Evolutionary conservation across 2,888 invertebrate genomes (phyloP), one percentile per base, ranked within the genome.

Genomic region (Cephus nigrinus): DNA sequence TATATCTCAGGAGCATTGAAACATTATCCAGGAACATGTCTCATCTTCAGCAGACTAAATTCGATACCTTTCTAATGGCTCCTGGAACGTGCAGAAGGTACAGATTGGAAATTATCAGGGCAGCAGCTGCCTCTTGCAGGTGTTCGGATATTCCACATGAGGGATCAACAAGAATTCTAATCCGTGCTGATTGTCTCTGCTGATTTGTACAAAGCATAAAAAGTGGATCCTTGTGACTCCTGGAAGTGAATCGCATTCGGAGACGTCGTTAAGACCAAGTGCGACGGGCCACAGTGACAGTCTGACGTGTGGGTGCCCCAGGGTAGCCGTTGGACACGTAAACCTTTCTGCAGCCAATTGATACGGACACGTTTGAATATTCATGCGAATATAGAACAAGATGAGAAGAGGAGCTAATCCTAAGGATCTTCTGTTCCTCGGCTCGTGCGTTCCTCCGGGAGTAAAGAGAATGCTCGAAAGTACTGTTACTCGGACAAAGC

Each of bases 401-500:
- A 75, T 3, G 23, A 72, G 74, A 40, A 73, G 74, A 74, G 36
- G 31, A n/a, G 23, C 74, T 30, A 36, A 68, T 68, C 68, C 34
- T 68, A 75, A 75, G 34, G 69, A 30, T 75, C 68, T 68, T 34
- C 15, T 33, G 75, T 74, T 40, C n/a, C 71, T 73, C 35, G 9
- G 23, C 11, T 31, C 69, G 15, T 76, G 36, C 33, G 30, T n/a
- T 69, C 12, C 12, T 32, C 40, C 72, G 40, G n/a, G 73, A 81
- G 81, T 78, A 79, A 75, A 68, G 73, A 36, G 76, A 35, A 69
- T 33, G 73, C 55, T 68, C 71, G 76, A 76, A 79, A 78, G 68
- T 77, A 79, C 78, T 77, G 83, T 83, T 83, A 83, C 80, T 80
- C 83, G 83, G 80, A 83, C 83, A 83, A 83, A 82, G 83, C 78